Evolutionary conservation across 1,140 invertebrate genomes (phyloP).

Genomic region (Neodiprion fabricii): DNA sequence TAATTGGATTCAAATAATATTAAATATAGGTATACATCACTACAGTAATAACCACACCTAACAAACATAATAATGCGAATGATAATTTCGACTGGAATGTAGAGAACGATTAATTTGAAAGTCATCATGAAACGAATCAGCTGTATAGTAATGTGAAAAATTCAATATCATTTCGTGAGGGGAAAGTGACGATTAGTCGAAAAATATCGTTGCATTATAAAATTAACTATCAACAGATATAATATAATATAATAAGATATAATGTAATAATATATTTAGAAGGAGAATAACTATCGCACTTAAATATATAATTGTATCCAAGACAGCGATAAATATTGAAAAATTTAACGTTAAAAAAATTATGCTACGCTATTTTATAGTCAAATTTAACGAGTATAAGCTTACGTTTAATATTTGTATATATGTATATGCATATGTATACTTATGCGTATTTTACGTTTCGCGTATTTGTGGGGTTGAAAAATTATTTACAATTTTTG

Average conservation of each 20-base stretch:
- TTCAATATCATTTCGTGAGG: background rate
- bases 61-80: background rate
- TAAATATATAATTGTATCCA: background rate
- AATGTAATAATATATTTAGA: background rate
- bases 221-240: too few relatives aligned
- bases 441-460: too few relatives aligned
- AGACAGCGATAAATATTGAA: background rate
- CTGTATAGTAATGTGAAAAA: too few relatives aligned
- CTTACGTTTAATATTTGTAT: background rate
- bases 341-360: background rate
- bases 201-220: background rate
- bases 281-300: background rate
- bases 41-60: too few relatives aligned
- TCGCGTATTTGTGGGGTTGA: background rate
- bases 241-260: too few relatives aligned
- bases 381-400: conserved; percentile 3
- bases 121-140: background rate
- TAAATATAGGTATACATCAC: too few relatives aligned
- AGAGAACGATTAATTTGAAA: background rate
- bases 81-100: background rate
- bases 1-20: too few relatives aligned
- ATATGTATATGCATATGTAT: too few relatives aligned
- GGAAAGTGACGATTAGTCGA: conserved; percentile 4
- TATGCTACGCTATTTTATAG: background rate
- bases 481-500: conserved; percentile 2